These are phyloP conservation scores for Epirrhoe alternata DNA, from an alignment of 2,888 invertebrate species.

Conservation along the genomic window DNA sequence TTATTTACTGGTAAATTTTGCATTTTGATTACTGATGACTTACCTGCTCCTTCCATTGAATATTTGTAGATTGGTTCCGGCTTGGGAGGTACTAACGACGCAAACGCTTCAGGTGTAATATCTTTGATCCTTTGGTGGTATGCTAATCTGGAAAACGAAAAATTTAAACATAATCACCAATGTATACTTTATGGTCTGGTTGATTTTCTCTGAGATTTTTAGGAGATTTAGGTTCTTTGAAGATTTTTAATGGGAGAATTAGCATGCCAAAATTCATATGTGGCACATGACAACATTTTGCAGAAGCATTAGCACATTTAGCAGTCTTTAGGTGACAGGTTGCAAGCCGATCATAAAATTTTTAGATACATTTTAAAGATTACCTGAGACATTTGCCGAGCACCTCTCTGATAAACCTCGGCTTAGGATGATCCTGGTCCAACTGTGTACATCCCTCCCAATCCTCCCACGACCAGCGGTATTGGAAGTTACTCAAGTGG, in stretches of 20 bases:
- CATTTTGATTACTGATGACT: slow-evolving; percentile 9
- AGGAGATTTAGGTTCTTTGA: too few relatives aligned
- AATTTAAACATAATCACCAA: neutral
- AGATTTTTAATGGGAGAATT: too few relatives aligned
- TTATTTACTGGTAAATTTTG: slow-evolving; percentile 6
- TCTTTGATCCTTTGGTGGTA: slow-evolving; percentile 97
- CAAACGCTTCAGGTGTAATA: slow-evolving; percentile 95
- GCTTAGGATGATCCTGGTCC: slow-evolving; percentile 95
- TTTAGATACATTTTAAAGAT: slow-evolving; percentile 3
- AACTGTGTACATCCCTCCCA: slow-evolving; percentile 95
- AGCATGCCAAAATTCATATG: too few relatives aligned
- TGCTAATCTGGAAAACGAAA: slow-evolving; percentile 88
- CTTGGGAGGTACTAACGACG: slow-evolving; percentile 92
- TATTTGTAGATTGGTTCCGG: slow-evolving; percentile 96
- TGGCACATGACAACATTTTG: too few relatives aligned
- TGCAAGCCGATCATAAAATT: neutral
- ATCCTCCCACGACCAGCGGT: slow-evolving; percentile 99
- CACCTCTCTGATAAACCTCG: slow-evolving; percentile 97
- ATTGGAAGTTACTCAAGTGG: slow-evolving; percentile 99
- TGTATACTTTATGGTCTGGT: too few relatives aligned
- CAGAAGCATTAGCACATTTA: too few relatives aligned
- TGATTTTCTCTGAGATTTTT: too few relatives aligned
- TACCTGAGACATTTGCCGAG: slow-evolving; percentile 95
- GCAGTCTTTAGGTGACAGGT: too few relatives aligned
- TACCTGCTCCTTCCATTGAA: slow-evolving; percentile 90